Base-by-base conservation (phyloP, 2,888 invertebrate genomes). In the Sturmia bella region DNA sequence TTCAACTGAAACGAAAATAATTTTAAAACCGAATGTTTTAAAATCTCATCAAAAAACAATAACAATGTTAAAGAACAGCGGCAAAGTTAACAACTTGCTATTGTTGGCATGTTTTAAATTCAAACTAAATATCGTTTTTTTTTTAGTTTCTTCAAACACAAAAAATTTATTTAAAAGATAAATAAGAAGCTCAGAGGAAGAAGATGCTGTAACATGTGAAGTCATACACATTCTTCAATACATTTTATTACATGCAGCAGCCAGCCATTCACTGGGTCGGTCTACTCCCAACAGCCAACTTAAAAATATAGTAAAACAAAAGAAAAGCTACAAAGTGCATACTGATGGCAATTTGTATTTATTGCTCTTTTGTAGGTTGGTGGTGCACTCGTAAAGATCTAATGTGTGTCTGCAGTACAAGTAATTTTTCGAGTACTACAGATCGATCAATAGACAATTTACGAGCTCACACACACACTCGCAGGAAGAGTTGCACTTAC, bases 401-500 rank as follows among this genome's bases (percentile, higher is more conserved):
- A 43, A 37, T 70, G 64, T 59, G 41, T 74, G 57, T 50, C 48
- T 52, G 63, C 45, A 39, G 66, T 45, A 52, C 57, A 73, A 37
- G 48, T 32, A 59, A 21, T 43, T 57, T 17, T 32, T 32, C 9
- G n/a, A n/a, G 50, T 63, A 75, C 72, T 64, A 56, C 37, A 70
- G 69, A 68, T 81, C 75, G 85, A 84, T 84, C 84, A 70, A 45
- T 63, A 72, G 61, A 80, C 79, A 80, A 85, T 85, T 85, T 85
- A 85, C 76, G 85, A 85, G 84, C 80, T 75, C 83, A 81, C 73
- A 74, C 50, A 61, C 50, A 56, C 32, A 69, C n/a, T 32, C 32
- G 37, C 41, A 69, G 24, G 11, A 7, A 1, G 9, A 32, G 32
- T 32, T 32, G 17, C 19, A 15, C 15, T 13, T n/a, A 41, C n/a